Evolutionary conservation across 2,888 invertebrate genomes (phyloP), one percentile per base, ranked within the genome.

Genomic region (Drosophila putrida): DNA sequence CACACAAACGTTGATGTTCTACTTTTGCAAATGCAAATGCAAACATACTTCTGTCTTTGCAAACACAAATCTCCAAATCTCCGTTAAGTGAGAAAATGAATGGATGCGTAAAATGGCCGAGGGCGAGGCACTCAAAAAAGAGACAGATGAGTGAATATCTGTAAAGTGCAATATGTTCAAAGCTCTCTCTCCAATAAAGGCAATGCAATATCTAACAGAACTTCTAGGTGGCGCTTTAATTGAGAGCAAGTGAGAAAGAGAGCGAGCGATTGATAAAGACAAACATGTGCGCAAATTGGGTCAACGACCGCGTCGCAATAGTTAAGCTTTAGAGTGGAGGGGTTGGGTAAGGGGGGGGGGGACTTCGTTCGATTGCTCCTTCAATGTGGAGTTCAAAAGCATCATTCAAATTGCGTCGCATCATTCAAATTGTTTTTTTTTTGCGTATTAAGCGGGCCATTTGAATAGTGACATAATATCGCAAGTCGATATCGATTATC

Each of bases 241-340:
- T 63, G 63, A 49, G 71, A 41, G 54, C 11, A 57, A 38, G 58
- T 57, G 62, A 46, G 68, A 57, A 25, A 35, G 31, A 51, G 47
- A 67, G 44, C 35, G 47, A 67, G 44, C 35, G 25, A n/a, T 46
- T 27, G 10, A 13, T 25, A 43, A 6, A 35, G 49, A 54, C 41
- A 64, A 63, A 66, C 76, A 77, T 80, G 77, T 81, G 83, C 80
- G 60, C 60, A 39, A 91, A 88, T 80, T 90, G 75, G 91, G 90
- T 90, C 91, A 90, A 91, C 80, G 90, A 91, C 91, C 90, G 83
- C 85, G 58, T 62, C 71, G 85, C 79, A 87, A 72, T 87, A 81
- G 88, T 77, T 77, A 55, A 41, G 47, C 44, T 43, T 43, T 67
- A 57, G 35, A 13, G 9, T 44, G 46, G 51, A 20, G 20, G 20